A percentile compares a stretch with the other conserved stretches of the same genome.
Conservation (phyloP, 2,888 invertebrate species). For the Dyspetes luteomarginatus region DNA sequence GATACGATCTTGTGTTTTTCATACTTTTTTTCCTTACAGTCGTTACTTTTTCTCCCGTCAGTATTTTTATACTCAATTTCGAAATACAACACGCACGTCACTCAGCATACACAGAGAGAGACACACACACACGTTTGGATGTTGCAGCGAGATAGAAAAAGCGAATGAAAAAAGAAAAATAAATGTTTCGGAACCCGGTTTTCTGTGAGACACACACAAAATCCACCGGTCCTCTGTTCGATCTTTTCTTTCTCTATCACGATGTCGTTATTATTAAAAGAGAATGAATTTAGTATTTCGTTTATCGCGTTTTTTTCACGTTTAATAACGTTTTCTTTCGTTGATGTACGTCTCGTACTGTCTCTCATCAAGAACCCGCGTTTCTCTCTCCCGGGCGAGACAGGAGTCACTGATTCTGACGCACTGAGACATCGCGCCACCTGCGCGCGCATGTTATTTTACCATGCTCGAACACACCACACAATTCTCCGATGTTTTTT, state of each 20-base stretch:
- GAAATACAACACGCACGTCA: background rate
- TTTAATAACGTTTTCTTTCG: conserved; percentile 24
- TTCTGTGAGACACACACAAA: too few relatives aligned
- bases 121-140: background rate
- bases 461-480: conserved; percentile 55
- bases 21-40: background rate
- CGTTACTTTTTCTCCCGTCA: background rate
- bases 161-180: conserved; percentile 16
- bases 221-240: conserved; percentile 17
- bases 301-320: conserved; percentile 28
- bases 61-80: background rate
- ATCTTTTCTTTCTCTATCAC: conserved; percentile 22
- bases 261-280: too few relatives aligned
- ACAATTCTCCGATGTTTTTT: conserved; percentile 29
- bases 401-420: conserved; percentile 79
- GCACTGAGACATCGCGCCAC: conserved; percentile 82
- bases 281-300: too few relatives aligned
- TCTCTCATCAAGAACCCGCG: conserved; percentile 66
- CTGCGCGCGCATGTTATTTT: conserved; percentile 79
- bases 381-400: conserved; percentile 73
- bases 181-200: too few relatives aligned
- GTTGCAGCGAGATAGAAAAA: background rate
- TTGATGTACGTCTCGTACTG: conserved; percentile 38
- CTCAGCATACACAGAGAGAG: too few relatives aligned
- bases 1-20: background rate